phyloP scores from a whole-genome alignment of 2,797 vertebrate species.

The Spinus pinus region DNA sequence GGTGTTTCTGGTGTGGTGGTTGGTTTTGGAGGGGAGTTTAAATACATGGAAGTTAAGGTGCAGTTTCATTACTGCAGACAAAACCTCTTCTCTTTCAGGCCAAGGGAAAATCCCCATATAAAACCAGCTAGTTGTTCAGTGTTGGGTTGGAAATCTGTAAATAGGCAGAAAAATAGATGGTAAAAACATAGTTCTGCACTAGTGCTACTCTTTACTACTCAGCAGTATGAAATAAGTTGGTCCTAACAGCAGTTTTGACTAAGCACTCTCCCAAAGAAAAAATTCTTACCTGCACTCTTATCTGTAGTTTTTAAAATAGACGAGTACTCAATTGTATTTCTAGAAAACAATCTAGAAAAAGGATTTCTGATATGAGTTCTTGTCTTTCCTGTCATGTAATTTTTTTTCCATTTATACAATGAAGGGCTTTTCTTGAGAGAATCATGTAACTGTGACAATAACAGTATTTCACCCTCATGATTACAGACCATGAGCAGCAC shows the following conservation, averaged over 20 bases:
- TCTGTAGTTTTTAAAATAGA: not conserved
- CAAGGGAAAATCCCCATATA: not conserved
- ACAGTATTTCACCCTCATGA: not conserved
- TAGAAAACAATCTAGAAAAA: not conserved
- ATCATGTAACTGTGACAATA: not conserved
- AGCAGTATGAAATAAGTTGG: not conserved
- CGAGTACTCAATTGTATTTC: not conserved
- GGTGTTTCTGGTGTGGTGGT: rapidly evolving
- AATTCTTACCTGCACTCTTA: not conserved
- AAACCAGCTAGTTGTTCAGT: not conserved
- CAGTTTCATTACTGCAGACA: not conserved
- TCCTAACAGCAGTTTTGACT: not conserved
- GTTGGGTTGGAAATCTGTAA: not conserved
- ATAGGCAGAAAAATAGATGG: not conserved
- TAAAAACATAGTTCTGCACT: not conserved
- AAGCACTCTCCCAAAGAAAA: not conserved
- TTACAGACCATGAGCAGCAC: not conserved
- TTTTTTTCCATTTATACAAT: not conserved
- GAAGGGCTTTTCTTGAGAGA: not conserved
- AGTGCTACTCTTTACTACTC: not conserved
- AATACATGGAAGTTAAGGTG: not conserved
- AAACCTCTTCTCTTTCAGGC: not conserved
- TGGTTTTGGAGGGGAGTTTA: not conserved
- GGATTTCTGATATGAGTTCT: not conserved
- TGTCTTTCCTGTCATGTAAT: not conserved